These are phyloP conservation scores for Agapornis roseicollis DNA, from an alignment of 2,113 vertebrate species.

Conservation along the genomic window DNA sequence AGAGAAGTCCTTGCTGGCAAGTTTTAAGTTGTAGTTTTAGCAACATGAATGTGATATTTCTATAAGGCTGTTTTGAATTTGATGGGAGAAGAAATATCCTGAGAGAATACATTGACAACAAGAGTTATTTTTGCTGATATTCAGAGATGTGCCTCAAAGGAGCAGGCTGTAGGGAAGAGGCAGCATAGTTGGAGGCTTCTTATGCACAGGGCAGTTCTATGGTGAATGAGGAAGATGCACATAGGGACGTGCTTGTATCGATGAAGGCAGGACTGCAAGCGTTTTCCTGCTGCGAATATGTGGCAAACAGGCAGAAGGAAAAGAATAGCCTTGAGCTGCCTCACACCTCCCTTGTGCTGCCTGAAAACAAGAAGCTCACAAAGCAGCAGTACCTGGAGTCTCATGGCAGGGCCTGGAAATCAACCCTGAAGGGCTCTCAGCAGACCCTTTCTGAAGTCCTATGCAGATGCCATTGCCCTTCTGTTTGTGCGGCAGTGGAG, in stretches of 20 bases:
- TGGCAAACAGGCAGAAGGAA: not conserved
- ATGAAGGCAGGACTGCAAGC: not conserved
- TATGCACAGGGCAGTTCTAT: not conserved
- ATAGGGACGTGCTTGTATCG: rapidly evolving
- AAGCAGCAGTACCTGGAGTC: not conserved
- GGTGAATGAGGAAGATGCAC: not conserved
- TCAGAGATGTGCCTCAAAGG: not conserved
- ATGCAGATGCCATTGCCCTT: not conserved
- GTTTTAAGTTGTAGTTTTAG: rapidly evolving
- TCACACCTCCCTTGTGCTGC: not conserved
- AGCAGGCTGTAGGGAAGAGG: not conserved
- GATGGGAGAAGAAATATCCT: not conserved
- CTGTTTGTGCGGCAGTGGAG: not conserved
- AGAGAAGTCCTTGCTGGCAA: not conserved
- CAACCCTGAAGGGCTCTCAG: not conserved
- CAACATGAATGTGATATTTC: not conserved
- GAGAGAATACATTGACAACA: not conserved
- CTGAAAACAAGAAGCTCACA: not conserved
- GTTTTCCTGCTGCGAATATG: rapidly evolving
- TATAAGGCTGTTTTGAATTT: not conserved
- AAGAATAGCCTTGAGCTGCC: not conserved
- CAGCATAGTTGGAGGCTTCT: rapidly evolving
- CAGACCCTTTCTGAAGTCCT: not conserved
- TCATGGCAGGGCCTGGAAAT: not conserved
- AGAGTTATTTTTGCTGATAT: not conserved